Base-by-base conservation (phyloP, 1,140 invertebrate genomes). In the Drosophila dunni region DNA sequence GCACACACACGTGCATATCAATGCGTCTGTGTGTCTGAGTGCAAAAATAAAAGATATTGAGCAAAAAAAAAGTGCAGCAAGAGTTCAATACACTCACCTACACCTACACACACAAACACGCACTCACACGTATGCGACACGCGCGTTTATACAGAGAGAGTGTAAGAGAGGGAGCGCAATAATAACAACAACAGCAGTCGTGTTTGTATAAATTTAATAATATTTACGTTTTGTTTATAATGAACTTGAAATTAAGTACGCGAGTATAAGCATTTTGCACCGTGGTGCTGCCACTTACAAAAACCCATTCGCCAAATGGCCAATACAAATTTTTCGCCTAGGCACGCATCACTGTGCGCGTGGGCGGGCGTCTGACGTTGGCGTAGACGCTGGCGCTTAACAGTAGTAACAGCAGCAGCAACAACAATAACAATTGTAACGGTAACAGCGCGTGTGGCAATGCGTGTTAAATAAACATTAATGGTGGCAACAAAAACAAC, bases 171-270 rank as follows among this genome's bases (percentile, higher is more conserved):
- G 40, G 36, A 13, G 60, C n/a, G 69, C 67, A 81, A 56, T 15
- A 67, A 67, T 46, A 51, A 38, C 60, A 63, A 40, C 13, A 57
- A 20, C 11, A 15, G 13, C 57, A 33, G 7, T 34, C 63, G 65
- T 70, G 83, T 79, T 88, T 85, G 71, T 79, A 88, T 75, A 88
- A 83, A 86, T 80, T 86, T 83, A 86, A 86, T 88, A 86, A 86
- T 86, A 86, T 86, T 86, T 83, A 86, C 83, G 84, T 86, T 86
- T 83, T 83, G 67, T 89, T 83, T 80, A 89, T 89, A 89, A 83
- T 88, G 83, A 88, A 88, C 83, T 88, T 88, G 83, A 88, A 88
- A 88, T 61, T 57, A 45, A 66, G 63, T 65, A 61, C 67, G 10
- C 13, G 13, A 42, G 40, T 64, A 57, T 54, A 53, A 50, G 78